Evolutionary conservation across 35 echinoderm and acorn worm species (phyloP).

Genomic region (Hemicentrotus pulcherrimus): DNA sequence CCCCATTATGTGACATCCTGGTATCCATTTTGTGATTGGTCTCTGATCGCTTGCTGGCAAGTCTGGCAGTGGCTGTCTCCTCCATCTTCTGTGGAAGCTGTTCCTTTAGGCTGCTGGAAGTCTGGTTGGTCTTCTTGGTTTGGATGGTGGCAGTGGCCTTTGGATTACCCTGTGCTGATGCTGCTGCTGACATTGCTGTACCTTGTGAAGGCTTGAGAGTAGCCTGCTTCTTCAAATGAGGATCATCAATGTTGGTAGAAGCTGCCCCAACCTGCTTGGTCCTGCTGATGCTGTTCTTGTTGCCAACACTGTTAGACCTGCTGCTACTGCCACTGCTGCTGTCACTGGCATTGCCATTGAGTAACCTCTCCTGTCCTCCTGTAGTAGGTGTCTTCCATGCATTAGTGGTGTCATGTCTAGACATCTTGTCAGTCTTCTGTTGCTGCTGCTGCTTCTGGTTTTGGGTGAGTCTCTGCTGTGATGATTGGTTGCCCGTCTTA

Average conservation of each 20-base stretch:
- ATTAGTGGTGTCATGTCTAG: not conserved
- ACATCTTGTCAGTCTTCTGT: slow-evolving; percentile 39
- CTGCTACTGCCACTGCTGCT: slow-evolving; percentile 44
- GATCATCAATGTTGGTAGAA: slow-evolving; percentile 42
- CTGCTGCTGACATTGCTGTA: not conserved
- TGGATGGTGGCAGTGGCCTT: slow-evolving; percentile 47
- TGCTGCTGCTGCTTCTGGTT: slow-evolving; percentile 52
- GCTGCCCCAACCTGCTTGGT: slow-evolving; percentile 49
- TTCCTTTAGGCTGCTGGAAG: slow-evolving; percentile 49
- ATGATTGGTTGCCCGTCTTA: not conserved
- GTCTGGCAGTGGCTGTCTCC: slow-evolving; percentile 13
- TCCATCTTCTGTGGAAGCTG: slow-evolving; percentile 47
- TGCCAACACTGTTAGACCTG: slow-evolving; percentile 38
- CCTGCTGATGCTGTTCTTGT: slow-evolving; percentile 52
- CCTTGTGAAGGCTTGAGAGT: not conserved
- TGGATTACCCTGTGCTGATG: slow-evolving; percentile 33
- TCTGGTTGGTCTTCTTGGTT: slow-evolving; percentile 11
- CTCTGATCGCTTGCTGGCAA: slow-evolving; percentile 20
- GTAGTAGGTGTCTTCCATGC: slow-evolving; percentile 29
- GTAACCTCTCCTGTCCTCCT: slow-evolving; percentile 9
- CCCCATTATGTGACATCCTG: slow-evolving; percentile 47
- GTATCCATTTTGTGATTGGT: slow-evolving; percentile 49
- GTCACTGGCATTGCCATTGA: slow-evolving; percentile 22
- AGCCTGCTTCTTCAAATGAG: slow-evolving; percentile 41
- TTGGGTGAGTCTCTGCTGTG: slow-evolving; percentile 40